Conservation (phyloP, 2,888 invertebrate genomes). For the Trissoscelio sp. region DNA sequence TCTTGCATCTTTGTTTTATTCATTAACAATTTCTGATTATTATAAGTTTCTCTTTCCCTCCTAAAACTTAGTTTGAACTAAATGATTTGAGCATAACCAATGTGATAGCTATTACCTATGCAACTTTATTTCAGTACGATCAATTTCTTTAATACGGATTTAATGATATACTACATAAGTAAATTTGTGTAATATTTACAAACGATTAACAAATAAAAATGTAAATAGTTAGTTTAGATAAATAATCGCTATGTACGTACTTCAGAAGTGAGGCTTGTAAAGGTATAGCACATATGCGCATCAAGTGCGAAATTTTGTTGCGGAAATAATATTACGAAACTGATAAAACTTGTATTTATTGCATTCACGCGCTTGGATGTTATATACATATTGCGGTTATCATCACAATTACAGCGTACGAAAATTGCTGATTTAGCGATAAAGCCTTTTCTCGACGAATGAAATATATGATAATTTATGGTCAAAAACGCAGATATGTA, state of each 20-base stretch:
- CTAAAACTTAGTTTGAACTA: no score
- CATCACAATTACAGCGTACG: slow-evolving; percentile 51
- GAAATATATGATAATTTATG: slow-evolving; percentile 60
- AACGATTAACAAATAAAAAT: no score
- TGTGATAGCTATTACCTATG: no score
- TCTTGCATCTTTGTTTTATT: no score
- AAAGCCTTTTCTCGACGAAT: slow-evolving; percentile 58
- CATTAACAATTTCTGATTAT: no score
- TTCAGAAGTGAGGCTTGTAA: neutral
- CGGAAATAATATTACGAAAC: slow-evolving; percentile 52
- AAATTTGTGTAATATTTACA: no score
- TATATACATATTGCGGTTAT: slow-evolving; percentile 56
- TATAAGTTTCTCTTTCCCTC: no score
- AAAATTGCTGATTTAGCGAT: slow-evolving; percentile 65
- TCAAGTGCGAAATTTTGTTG: slow-evolving; percentile 51
- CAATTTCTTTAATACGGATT: no score
- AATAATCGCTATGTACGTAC: slow-evolving; percentile 18
- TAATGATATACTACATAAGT: no score
- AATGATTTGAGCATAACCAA: no score
- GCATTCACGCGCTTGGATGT: slow-evolving; percentile 51
- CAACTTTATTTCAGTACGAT: no score
- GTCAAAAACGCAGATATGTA: slow-evolving; percentile 1
- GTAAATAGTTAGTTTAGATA: neutral
- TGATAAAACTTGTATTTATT: slow-evolving; percentile 65
- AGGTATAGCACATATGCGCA: slow-evolving; percentile 30